Conservation (phyloP, 2,888 invertebrate genomes). For the Drosophila pseudotakahashii region DNA sequence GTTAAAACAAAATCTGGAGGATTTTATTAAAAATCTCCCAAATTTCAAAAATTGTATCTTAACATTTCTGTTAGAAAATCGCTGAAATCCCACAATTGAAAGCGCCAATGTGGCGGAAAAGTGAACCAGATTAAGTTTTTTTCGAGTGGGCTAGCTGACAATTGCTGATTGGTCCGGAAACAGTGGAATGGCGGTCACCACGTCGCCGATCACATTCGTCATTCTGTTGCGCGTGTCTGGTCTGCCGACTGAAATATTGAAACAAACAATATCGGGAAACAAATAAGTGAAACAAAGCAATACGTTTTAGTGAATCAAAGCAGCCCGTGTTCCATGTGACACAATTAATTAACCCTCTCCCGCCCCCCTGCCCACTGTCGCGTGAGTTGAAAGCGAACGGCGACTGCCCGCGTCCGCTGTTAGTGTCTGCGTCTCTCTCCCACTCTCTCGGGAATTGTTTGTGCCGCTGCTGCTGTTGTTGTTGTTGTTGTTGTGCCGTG, state of each 20-base stretch:
- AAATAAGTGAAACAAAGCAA: slow-evolving; percentile 21
- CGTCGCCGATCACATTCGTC: slow-evolving; percentile 49
- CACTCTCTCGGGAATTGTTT: slow-evolving; percentile 22
- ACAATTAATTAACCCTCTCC: slow-evolving; percentile 1
- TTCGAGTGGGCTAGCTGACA: too few species aligned
- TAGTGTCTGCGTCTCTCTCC: slow-evolving; percentile 13
- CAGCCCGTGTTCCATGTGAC: slow-evolving; percentile 21
- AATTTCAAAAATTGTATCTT: too few species aligned
- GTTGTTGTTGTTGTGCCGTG: slow-evolving; percentile 34
- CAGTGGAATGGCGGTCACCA: slow-evolving; percentile 17
- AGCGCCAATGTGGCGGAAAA: too few species aligned
- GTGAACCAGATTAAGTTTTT: too few species aligned
- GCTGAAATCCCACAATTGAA: too few species aligned
- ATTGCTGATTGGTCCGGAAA: too few species aligned
- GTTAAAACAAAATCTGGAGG: too few species aligned
- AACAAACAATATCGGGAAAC: slow-evolving; percentile 11
- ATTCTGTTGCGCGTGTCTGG: slow-evolving; percentile 27
- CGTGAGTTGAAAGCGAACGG: slow-evolving; percentile 60
- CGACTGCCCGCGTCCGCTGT: slow-evolving; percentile 8
- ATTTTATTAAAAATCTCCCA: too few species aligned
- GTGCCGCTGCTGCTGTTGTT: slow-evolving; percentile 27
- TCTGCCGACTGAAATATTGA: not conserved
- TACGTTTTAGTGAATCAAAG: slow-evolving; percentile 5
- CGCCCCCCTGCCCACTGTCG: slow-evolving; percentile 45
- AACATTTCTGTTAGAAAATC: too few species aligned